A percentile compares a stretch with the other conserved stretches of the same genome.
phyloP scores from a whole-genome alignment of 2,888 invertebrate species.

The Tanypteryx hageni region DNA sequence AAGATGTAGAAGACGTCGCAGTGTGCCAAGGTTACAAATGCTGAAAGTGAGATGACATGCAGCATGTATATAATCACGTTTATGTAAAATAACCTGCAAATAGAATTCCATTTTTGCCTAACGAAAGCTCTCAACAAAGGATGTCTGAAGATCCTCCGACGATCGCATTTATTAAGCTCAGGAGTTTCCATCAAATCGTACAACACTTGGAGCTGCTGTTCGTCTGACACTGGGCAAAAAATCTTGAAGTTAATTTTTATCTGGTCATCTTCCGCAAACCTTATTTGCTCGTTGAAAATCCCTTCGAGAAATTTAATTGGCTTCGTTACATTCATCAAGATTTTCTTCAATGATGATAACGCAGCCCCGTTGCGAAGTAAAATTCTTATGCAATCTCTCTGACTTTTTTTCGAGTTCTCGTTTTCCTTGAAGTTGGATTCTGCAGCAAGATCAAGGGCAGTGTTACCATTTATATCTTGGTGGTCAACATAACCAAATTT shows the following conservation, averaged over 20 bases:
- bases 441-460: neutral
- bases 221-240: neutral
- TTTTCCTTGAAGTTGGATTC: neutral
- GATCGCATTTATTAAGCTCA: neutral
- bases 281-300: neutral
- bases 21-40: slow-evolving; percentile 71
- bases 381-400: neutral
- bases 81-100: slow-evolving; percentile 76
- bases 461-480: neutral
- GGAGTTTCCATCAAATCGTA: slow-evolving; percentile 76
- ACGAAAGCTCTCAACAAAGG: slow-evolving; percentile 74
- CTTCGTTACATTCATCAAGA: neutral
- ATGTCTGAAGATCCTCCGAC: slow-evolving; percentile 69
- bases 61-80: slow-evolving; percentile 74
- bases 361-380: neutral
- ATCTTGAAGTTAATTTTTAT: neutral
- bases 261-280: neutral
- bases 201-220: slow-evolving; percentile 78
- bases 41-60: slow-evolving; percentile 75
- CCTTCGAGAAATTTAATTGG: neutral
- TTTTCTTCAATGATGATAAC: neutral
- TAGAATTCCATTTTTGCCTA: slow-evolving; percentile 76
- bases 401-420: neutral
- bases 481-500: neutral
- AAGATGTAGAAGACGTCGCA: slow-evolving; percentile 50